Base-by-base conservation (phyloP, 2,888 invertebrate genomes). In the Hirtodrosophila alboralis region DNA sequence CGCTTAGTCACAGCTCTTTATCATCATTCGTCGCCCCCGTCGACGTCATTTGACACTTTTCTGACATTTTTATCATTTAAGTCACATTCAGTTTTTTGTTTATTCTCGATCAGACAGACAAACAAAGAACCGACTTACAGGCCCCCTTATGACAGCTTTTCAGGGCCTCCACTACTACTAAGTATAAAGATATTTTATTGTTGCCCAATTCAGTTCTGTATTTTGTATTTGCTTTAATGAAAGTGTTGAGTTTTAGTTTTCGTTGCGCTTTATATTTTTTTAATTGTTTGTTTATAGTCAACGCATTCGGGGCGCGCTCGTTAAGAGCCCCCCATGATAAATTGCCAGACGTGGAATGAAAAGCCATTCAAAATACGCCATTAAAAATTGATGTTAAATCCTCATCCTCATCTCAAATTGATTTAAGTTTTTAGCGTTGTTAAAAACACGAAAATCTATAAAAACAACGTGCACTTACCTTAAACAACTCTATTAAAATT, bases 201-300 rank as follows among this genome's bases (percentile, higher is more conserved):
- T 77, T 80, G 67, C 84, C 67, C 78, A 84, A 84, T 83, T 69
- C 49, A 38, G 60, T 73, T 61, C 48, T 48, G 16, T 43, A 36
- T 43, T 59, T 43, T 31, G 59, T 56, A 62, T 56, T 56, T 51
- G 57, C 45, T 26, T 69, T 76, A 81, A 81, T 81, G 84, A 76
- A 84, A 84, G 84, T 81, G 81, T 81, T 81, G 83, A 81, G 84
- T 81, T 81, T 75, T 70, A 75, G 84, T 77, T 84, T 72, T 77
- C 54, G 64, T 58, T 78, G 71, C 75, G 71, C 73, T 81, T 63
- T 47, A 10, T 60, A 48, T 52, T 47, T 53, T 61, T 78, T 81
- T 76, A 84, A 81, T 81, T 84, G 85, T 83, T 81, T 81, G 84
- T 81, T 81, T 81, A 81, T 74, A 81, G 83, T 81, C 79, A 78